A percentile compares a stretch with the other conserved stretches of the same genome.
Evolutionary conservation across 2,797 vertebrate species (phyloP).

Genomic region (Smutsia gigantea): DNA sequence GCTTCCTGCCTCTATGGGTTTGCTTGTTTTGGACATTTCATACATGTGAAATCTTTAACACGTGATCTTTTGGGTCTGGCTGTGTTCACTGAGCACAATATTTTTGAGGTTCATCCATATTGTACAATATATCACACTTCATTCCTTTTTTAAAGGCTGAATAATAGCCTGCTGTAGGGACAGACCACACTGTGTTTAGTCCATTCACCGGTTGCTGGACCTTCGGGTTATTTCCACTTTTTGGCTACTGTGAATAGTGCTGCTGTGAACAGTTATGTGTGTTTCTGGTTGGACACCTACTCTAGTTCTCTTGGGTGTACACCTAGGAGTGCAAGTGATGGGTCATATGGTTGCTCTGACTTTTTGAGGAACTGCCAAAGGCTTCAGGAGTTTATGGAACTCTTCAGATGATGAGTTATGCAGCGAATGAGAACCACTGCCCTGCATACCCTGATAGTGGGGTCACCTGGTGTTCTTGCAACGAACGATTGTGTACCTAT

Average conservation of each 20-base stretch:
- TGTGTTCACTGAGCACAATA: fast-evolving
- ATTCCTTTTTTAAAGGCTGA: too few relatives aligned
- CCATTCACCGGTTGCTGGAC: fast-evolving
- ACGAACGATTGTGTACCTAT: fast-evolving
- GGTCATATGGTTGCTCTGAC: fast-evolving
- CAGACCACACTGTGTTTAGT: fast-evolving
- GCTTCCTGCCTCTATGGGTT: fast-evolving
- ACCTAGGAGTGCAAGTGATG: fast-evolving
- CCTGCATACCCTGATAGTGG: neutral
- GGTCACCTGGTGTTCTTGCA: neutral
- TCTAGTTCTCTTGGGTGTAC: neutral
- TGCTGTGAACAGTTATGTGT: fast-evolving
- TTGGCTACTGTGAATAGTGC: fast-evolving
- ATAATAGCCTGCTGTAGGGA: fast-evolving
- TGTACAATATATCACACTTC: fast-evolving
- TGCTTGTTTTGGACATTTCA: too few relatives aligned
- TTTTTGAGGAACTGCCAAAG: neutral
- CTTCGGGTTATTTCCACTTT: fast-evolving
- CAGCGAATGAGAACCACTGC: fast-evolving
- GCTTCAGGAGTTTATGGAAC: neutral
- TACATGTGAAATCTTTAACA: fast-evolving
- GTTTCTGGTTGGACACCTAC: too few relatives aligned
- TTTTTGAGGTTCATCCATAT: fast-evolving
- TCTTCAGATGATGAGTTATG: neutral
- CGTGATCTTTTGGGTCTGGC: fast-evolving